Evolutionary conservation across 1,140 invertebrate species (phyloP), one percentile per base, ranked within the genome.

Genomic region (Conopomorpha cramerella): DNA sequence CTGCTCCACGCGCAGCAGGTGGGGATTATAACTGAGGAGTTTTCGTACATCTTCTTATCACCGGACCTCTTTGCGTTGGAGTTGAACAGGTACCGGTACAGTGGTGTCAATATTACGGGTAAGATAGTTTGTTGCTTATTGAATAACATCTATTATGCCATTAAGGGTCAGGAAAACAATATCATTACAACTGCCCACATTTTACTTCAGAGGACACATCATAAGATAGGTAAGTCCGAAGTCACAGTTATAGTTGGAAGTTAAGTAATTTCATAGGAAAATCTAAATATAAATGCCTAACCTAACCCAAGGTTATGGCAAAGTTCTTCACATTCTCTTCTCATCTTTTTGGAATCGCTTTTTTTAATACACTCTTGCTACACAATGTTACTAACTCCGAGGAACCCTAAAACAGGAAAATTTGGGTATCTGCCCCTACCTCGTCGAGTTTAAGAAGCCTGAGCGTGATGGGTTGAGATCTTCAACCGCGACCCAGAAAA

Each of bases 61-160:
- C 68, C 91, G 72, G 91, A 95, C 65, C 67, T 93, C 13, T 89
- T 93, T 38, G 86, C 86, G 0, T 63, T 94, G 7, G 85, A 94
- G 60, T 57, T 93, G 41, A 84, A 84, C 32, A 84, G 88, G 32
- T 95, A 87, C 66, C 86, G 89, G 70, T 91, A 91, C 65, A 86
- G 85, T 1, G 91, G 90, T 10, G 86, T 88, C 1, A 95, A 94
- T 59, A 91, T 95, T 38, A 93, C 91, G 1, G 89, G 76, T 76
- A 39, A 46, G 43, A 36, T 18, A 7, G n/a, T 36, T 16, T 10
- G 13, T 36, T 40, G 10, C 16, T 17, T 8, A 29, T 11, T 13
- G 4, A 6, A 11, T 29, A 7, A 11, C 28, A 29, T 29, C 13
- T 7, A 7, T 29, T 11, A 29, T 29, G 3, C 28, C 4, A 29